Base-by-base conservation (phyloP, 2,888 invertebrate species). In the Agelastica alni region DNA sequence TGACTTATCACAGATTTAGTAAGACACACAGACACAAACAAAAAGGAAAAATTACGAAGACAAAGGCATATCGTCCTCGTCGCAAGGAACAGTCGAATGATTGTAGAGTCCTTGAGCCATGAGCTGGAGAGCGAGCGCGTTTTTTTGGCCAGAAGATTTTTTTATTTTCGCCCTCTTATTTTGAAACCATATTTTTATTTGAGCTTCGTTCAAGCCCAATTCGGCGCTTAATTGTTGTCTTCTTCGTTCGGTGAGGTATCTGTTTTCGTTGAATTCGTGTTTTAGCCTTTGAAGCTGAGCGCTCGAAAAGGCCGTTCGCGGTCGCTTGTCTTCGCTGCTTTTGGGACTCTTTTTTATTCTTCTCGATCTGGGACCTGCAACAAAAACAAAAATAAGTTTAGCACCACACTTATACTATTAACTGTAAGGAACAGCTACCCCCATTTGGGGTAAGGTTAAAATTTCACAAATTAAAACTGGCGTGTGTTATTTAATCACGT, bases 151-250 rank as follows among this genome's bases (percentile, higher is more conserved):
- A 0, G 86, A 85, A 0, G 92, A 85, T 75, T 96, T 96, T 82
- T 97, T 97, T 76, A 96, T 89, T 80, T 96, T 96, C 60, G 97
- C 97, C 10, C 96, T 83, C 76, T 96, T 96, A 80, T 96, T 96
- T 81, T 96, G 93, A 80, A 95, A 94, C 95, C 94, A 96, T 76
- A 96, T 95, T 81, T 96, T 96, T 75, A 94, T 97, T 79, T 97
- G 97, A 0, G 95, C 94, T 77, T 98, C 97, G 68, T 96, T 96
- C 56, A 97, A 81, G 1, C 93, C 91, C 54, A 97, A 80, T 70
- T 96, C 95, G 3, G 87, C 83, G n/a, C 96, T 95, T 58, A 97
- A 80, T 62, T 92, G 88, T 75, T 94, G 94, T 36, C 97, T 83
- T 62, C 96, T 80, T 56, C 91, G 84, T 76, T 97, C 97, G 1